These are phyloP conservation scores for Abramis brama DNA, from an alignment of 2,113 vertebrate genomes.

Conservation along the genomic window DNA sequence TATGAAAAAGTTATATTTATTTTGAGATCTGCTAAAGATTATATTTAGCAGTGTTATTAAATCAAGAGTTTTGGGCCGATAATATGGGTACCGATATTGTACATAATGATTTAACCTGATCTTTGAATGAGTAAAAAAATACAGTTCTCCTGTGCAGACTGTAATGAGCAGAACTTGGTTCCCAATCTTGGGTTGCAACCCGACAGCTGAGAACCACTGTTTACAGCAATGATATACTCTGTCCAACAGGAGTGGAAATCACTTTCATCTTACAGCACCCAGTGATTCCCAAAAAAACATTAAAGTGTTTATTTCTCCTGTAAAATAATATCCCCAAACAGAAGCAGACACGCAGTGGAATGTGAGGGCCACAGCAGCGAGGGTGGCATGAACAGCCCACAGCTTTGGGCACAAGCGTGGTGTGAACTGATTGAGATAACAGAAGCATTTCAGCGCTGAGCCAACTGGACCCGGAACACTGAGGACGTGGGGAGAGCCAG, in stretches of 20 bases:
- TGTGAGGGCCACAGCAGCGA: not conserved
- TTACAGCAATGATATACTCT: not conserved
- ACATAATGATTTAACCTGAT: not conserved
- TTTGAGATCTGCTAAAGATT: too few species aligned
- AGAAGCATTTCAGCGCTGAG: constrained; percentile 17
- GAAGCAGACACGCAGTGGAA: constrained; percentile 37
- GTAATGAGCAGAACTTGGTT: not conserved
- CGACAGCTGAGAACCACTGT: not conserved
- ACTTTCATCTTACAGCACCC: not conserved
- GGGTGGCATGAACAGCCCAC: constrained; percentile 1
- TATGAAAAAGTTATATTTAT: too few species aligned
- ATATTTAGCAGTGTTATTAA: too few species aligned
- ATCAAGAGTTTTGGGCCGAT: not conserved
- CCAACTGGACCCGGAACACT: constrained; percentile 17
- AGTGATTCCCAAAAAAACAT: constrained; percentile 38
- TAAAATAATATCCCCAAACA: constrained; percentile 10
- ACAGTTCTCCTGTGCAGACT: not conserved
- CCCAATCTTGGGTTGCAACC: not conserved
- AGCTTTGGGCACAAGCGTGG: constrained; percentile 10
- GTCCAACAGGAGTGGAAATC: not conserved
- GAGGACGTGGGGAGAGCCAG: not conserved
- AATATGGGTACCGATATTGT: not conserved
- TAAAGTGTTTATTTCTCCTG: constrained; percentile 36
- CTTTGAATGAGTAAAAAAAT: not conserved
- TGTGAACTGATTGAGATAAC: constrained; percentile 41